Evolutionary conservation across 2,888 invertebrate genomes (phyloP).

Genomic region (Hyppa rectilinea): DNA sequence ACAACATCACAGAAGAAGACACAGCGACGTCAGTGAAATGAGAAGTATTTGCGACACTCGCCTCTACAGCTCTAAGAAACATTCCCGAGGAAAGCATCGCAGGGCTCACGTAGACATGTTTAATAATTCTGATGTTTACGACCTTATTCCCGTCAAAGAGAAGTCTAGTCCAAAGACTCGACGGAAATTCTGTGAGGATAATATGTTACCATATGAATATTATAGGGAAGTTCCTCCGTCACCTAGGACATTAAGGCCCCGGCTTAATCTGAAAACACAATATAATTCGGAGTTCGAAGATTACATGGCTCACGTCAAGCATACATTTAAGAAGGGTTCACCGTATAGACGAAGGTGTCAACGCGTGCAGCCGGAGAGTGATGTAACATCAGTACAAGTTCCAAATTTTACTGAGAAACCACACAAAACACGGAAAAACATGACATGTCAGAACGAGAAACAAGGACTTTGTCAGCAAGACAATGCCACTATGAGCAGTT

Average conservation of each 20-base stretch:
- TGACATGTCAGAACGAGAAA: slow-evolving; percentile 53
- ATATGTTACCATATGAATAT: slow-evolving; percentile 69
- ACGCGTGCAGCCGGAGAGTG: slow-evolving; percentile 63
- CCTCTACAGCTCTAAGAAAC: slow-evolving; percentile 77
- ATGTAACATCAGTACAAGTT: slow-evolving; percentile 59
- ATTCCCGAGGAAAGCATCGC: slow-evolving; percentile 68
- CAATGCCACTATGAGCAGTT: slow-evolving; percentile 68
- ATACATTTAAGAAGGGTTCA: slow-evolving; percentile 48
- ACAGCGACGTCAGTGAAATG: slow-evolving; percentile 74
- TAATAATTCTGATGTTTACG: slow-evolving; percentile 82
- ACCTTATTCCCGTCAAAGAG: slow-evolving; percentile 85
- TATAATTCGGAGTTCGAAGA: slow-evolving; percentile 77
- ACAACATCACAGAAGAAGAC: slow-evolving; percentile 58
- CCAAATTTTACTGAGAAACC: slow-evolving; percentile 42
- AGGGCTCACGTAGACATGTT: slow-evolving; percentile 71
- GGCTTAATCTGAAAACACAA: slow-evolving; percentile 82
- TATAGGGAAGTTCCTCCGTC: slow-evolving; percentile 85
- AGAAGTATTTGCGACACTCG: slow-evolving; percentile 83
- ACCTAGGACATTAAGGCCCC: slow-evolving; percentile 81
- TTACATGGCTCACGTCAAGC: slow-evolving; percentile 57
- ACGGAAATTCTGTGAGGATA: slow-evolving; percentile 78
- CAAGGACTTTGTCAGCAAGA: slow-evolving; percentile 65
- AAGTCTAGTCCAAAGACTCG: slow-evolving; percentile 83
- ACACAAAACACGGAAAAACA: slow-evolving; percentile 31
- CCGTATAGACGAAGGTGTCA: slow-evolving; percentile 59